A percentile compares a stretch with the other conserved stretches of the same genome.
phyloP scores from a whole-genome alignment of 2,888 invertebrate species.

The Barypeithes pellucidus region DNA sequence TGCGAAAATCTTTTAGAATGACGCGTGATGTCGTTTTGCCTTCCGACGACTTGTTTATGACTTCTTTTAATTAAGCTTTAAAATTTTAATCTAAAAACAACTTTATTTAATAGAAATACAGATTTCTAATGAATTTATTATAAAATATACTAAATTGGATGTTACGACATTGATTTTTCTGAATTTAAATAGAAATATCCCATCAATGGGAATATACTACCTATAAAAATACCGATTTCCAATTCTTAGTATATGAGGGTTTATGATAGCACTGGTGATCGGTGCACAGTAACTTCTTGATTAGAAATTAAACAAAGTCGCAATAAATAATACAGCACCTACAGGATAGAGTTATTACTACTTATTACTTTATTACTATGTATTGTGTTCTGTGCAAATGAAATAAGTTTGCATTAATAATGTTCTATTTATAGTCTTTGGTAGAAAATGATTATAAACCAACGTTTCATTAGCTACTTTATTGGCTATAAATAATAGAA shows the following conservation, averaged over 20 bases:
- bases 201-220: slow-evolving; percentile 17
- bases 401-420: neutral
- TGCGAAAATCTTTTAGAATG: too few species aligned
- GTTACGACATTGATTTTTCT: slow-evolving; percentile 27
- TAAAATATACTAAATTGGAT: neutral
- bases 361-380: neutral
- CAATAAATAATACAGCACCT: neutral
- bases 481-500: slow-evolving; percentile 5
- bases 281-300: slow-evolving; percentile 5
- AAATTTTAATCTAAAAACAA: too few species aligned
- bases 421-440: neutral
- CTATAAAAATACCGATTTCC: slow-evolving; percentile 23
- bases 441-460: slow-evolving; percentile 5
- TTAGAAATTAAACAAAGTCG: neutral
- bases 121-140: too few species aligned
- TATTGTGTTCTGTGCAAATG: slow-evolving; percentile 1
- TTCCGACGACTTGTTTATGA: too few species aligned
- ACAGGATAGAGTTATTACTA: neutral
- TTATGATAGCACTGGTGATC: slow-evolving; percentile 11
- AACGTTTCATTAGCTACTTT: neutral
- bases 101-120: too few species aligned
- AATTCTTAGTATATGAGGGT: slow-evolving; percentile 32
- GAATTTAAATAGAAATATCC: slow-evolving; percentile 26
- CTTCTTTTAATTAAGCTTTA: too few species aligned
- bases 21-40: too few species aligned